Base-by-base conservation (phyloP, 2,888 invertebrate genomes). In the Phaonia tiefii region DNA sequence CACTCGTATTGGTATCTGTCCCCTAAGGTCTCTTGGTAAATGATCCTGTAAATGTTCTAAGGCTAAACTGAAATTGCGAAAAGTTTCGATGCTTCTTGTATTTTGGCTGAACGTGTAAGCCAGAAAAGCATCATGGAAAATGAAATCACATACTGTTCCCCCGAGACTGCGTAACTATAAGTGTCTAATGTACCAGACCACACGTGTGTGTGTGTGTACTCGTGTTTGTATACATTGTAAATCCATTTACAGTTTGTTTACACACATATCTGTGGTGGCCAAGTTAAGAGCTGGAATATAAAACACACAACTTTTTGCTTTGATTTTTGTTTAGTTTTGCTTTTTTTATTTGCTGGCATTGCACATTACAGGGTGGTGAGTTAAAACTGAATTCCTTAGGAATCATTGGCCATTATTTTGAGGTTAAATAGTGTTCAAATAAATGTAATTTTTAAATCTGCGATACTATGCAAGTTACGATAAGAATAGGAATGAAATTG, bases 31-130 rank as follows among this genome's bases (percentile, higher is more conserved):
- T 37, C 63, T 22, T 8, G 26, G 10, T 44, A 71, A 60, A 71
- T 72, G 46, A 69, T 79, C 26, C 44, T 79, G 56, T 65, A 37
- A 56, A 70, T 25, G 22, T 44, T 65, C 39, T 56, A 7, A 49
- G 49, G 37, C 49, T 66, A 67, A 71, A 71, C 22, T 44, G 25
- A 74, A 70, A 65, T 70, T 73, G 26, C 11, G n/a, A 58, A 73
- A 75, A 58, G 22, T 56, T 69, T 58, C 63, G 11, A 3, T 11
- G 37, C 63, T 42, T 5, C 7, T 37, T 3, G 1, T 54, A 54
- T 11, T 54, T 44, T n/a, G 51, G 22, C 17, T 51, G 51, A 8
- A 11, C 22, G 51, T 22, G 2, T 51, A 22, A 2, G 22, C 13
- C n/a, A 13, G 2, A 42, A 42, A 20, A 37, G 22, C 63, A 63